These are phyloP conservation scores for Macaca mulatta DNA, from an alignment of 2,113 vertebrate species.

Conservation along the genomic window DNA sequence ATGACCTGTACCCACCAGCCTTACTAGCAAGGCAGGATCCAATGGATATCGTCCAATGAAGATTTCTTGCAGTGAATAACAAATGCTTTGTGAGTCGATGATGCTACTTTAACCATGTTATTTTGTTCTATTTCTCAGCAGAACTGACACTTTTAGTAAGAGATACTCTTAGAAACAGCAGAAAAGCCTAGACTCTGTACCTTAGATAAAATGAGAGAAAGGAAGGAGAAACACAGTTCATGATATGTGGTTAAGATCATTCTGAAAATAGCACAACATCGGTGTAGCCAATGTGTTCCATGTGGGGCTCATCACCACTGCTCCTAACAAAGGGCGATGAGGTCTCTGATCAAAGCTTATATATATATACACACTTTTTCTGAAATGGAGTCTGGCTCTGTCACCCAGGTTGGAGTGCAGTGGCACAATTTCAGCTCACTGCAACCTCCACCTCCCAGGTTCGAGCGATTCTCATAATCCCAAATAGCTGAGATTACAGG, in stretches of 20 bases:
- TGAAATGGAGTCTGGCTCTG: no score
- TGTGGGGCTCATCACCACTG: background rate
- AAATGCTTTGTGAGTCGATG: background rate
- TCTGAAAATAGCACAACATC: background rate
- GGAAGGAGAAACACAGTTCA: background rate
- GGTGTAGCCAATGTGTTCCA: rapidly evolving
- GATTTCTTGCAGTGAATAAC: background rate
- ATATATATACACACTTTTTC: no score
- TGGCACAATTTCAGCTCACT: no score
- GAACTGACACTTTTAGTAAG: background rate
- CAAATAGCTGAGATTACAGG: no score
- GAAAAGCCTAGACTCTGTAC: background rate
- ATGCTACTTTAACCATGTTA: background rate
- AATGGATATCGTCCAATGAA: background rate
- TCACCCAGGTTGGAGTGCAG: no score
- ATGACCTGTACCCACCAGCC: background rate
- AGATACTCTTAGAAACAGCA: background rate
- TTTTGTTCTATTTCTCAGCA: background rate
- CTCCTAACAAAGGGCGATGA: background rate
- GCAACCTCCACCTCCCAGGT: no score
- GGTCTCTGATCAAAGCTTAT: background rate
- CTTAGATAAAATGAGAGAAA: background rate
- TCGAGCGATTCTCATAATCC: no score
- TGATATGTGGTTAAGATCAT: background rate
- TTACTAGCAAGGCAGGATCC: background rate